Conservation (phyloP, 2,888 invertebrate species). For the Euplagia quadripunctaria region DNA sequence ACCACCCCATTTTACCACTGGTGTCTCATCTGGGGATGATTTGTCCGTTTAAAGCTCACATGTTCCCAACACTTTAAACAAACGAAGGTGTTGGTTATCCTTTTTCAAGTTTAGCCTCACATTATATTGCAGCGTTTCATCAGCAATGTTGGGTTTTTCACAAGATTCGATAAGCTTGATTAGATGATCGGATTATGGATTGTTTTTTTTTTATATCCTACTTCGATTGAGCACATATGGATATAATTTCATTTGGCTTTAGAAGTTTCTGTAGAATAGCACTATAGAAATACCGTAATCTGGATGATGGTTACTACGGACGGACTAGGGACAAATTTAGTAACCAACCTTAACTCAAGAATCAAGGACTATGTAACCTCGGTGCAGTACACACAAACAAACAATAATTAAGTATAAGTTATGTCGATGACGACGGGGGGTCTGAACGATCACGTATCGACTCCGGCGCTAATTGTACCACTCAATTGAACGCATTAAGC, state of each 20-base stretch:
- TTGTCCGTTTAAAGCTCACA: no score
- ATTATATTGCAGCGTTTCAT: no score
- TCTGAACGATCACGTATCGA: conserved; percentile 42
- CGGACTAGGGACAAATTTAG: not conserved
- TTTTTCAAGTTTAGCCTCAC: no score
- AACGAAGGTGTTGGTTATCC: no score
- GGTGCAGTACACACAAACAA: conserved; percentile 52
- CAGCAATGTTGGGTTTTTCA: no score
- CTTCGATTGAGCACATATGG: no score
- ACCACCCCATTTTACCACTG: no score
- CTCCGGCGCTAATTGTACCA: conserved; percentile 65
- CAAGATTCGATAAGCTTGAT: no score
- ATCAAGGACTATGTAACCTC: not conserved
- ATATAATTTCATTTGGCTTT: not conserved
- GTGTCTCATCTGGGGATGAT: no score
- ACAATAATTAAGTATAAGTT: conserved; percentile 61
- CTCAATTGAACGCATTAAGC: conserved; percentile 62
- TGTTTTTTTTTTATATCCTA: no score
- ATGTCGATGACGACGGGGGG: conserved; percentile 58
- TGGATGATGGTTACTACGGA: not conserved
- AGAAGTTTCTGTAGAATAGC: not conserved
- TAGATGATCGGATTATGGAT: no score
- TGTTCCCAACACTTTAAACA: no score
- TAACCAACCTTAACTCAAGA: not conserved
- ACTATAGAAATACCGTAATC: not conserved